A percentile compares a stretch with the other conserved stretches of the same genome.
Evolutionary conservation across 2,797 vertebrate species (phyloP).

Genomic region (Bucorvus abyssinicus): DNA sequence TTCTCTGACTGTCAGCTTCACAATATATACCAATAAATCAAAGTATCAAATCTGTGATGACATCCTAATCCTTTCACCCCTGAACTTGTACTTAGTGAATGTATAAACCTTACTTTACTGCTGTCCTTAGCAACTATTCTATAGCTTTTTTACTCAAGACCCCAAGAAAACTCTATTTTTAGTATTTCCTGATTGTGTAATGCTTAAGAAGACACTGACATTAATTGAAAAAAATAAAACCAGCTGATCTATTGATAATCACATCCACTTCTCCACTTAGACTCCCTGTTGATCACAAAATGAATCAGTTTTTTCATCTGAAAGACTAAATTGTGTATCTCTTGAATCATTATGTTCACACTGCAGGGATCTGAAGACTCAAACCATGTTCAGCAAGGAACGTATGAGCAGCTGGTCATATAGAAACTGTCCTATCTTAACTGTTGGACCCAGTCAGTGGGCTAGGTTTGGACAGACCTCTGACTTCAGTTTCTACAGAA

Average conservation of each 20-base stretch:
- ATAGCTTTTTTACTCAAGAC: not conserved
- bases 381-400: not conserved
- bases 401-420: fast-evolving
- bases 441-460: not conserved
- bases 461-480: not conserved
- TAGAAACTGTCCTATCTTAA: not conserved
- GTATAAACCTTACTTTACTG: not conserved
- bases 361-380: not conserved
- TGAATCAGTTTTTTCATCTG: not conserved
- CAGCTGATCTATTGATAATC: not conserved
- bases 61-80: not conserved
- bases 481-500: not conserved
- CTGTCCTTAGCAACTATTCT: not conserved
- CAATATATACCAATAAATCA: not conserved
- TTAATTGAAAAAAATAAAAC: not conserved
- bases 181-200: not conserved
- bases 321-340: not conserved
- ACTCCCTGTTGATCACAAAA: not conserved
- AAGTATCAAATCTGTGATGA: not conserved
- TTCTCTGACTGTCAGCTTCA: not conserved
- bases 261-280: not conserved
- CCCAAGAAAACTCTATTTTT: not conserved
- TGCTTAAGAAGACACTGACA: not conserved
- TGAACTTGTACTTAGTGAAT: not conserved
- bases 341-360: not conserved